Evolutionary conservation across 2,888 invertebrate genomes (phyloP), one percentile per base, ranked within the genome.

Genomic region (Matsumyia berberina): DNA sequence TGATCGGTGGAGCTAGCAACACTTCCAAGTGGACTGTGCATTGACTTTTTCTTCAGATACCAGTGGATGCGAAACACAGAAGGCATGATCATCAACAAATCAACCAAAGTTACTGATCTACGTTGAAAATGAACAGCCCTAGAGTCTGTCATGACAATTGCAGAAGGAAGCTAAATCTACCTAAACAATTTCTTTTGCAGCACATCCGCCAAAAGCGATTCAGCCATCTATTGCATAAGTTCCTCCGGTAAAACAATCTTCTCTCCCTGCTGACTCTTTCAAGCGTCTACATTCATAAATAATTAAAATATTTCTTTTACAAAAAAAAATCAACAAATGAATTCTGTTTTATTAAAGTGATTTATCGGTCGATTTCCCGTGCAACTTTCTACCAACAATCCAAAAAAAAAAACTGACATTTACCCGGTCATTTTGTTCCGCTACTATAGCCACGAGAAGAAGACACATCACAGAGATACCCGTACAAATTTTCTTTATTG

Each of bases 341-440:
- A 72, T 66, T 67, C 19, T 5, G 7, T 49, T 67, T 49, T 35
- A 64, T 67, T 46, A 17, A 49, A 62, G 55, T 69, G 80, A 74
- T 81, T 74, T 62, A 55, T 60, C 35, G 49, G 39, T 55, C 55
- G 57, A 74, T 81, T 69, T 74, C 69, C 42, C 80, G 33, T 37
- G 33, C 33, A 80, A 81, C 80, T 81, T 81, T 81, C 80, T 81
- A 74, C n/a, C 35, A 60, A 58, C n/a, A 31, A 64, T 62, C 29
- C 19, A 17, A 66, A 33, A 5, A 53, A 29, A 57, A 17, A 60
- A 29, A 29, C 46, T 39, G 57, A n/a, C 44, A 53, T 64, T 42
- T 64, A 49, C 37, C 17, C 35, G 58, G 66, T 49, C 53, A 62
- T 73, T 73, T 60, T 15, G 37, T 17, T 57, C 51, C 58, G 64